Evolutionary conservation across 2,797 vertebrate genomes (phyloP).

Genomic region (Phalloptychus januarius): DNA sequence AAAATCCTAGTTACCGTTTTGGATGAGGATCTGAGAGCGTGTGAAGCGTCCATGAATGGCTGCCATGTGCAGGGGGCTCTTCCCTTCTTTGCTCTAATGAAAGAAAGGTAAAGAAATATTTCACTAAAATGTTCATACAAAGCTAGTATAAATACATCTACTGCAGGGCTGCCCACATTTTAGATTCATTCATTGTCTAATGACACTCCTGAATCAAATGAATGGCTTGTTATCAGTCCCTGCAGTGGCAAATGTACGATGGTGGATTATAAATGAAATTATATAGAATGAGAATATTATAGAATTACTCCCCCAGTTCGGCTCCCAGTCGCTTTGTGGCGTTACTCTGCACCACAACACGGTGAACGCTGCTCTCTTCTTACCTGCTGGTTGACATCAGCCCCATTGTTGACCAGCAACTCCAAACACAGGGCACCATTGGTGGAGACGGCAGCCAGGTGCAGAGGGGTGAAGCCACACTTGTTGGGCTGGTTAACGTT

Average conservation of each 20-base stretch:
- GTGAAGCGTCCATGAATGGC: slow-evolving; percentile 97
- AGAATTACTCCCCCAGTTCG: not conserved
- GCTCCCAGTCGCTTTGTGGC: not conserved
- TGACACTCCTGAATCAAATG: not conserved
- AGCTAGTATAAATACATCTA: too few species aligned
- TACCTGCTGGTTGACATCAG: slow-evolving; percentile 97
- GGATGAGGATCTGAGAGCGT: slow-evolving; percentile 96
- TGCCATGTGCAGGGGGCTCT: slow-evolving; percentile 97
- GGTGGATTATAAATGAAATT: too few species aligned
- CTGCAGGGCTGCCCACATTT: not conserved
- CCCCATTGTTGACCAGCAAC: slow-evolving; percentile 95
- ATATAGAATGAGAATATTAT: too few species aligned
- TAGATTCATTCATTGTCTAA: not conserved
- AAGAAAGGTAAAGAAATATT: slow-evolving; percentile 3
- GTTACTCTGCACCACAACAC: not conserved
- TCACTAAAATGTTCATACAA: not conserved
- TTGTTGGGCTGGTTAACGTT: slow-evolving; percentile 96
- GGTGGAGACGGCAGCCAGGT: slow-evolving; percentile 95
- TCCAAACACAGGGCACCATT: slow-evolving; percentile 96
- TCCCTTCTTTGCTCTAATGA: slow-evolving; percentile 93
- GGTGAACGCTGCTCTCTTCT: not conserved
- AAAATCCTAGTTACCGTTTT: slow-evolving; percentile 85
- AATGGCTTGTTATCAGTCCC: too few species aligned
- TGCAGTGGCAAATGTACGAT: too few species aligned
- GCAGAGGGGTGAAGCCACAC: slow-evolving; percentile 93